phyloP scores from a whole-genome alignment of 2,888 invertebrate species.

The Maniola hyperantus region DNA sequence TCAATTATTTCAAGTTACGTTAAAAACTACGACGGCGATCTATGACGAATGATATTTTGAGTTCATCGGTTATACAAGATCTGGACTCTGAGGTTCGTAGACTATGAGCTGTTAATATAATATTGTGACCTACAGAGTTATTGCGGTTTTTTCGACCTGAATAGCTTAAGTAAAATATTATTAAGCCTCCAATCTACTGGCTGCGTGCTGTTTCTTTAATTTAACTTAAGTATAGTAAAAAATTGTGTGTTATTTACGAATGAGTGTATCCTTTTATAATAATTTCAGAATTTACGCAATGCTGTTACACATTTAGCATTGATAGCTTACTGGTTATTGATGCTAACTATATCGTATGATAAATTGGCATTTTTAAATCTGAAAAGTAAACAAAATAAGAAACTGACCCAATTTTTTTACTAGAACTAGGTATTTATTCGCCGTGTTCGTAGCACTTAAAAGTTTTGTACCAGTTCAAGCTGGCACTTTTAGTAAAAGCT shows the following conservation, averaged over 20 bases:
- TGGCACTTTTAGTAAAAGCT: slow-evolving; percentile 20
- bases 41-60: neutral
- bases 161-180: neutral
- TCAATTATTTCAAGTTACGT: too few relatives aligned
- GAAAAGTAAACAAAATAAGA: neutral
- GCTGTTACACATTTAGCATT: too few relatives aligned
- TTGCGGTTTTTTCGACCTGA: slow-evolving; percentile 6
- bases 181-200: neutral
- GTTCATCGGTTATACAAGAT: neutral
- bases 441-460: slow-evolving; percentile 3
- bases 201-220: neutral
- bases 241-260: too few relatives aligned
- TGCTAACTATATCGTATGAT: too few relatives aligned
- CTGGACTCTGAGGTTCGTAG: neutral
- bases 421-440: slow-evolving; percentile 1
- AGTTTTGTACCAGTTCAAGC: slow-evolving; percentile 17
- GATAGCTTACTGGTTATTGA: too few relatives aligned
- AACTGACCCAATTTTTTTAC: slow-evolving; percentile 8
- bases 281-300: too few relatives aligned
- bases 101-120: neutral
- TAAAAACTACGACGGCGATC: too few relatives aligned
- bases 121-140: neutral
- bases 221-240: neutral
- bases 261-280: too few relatives aligned
- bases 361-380: neutral